Evolutionary conservation across 2,113 vertebrate genomes (phyloP).

Genomic region (Pelecanoides urinatrix): DNA sequence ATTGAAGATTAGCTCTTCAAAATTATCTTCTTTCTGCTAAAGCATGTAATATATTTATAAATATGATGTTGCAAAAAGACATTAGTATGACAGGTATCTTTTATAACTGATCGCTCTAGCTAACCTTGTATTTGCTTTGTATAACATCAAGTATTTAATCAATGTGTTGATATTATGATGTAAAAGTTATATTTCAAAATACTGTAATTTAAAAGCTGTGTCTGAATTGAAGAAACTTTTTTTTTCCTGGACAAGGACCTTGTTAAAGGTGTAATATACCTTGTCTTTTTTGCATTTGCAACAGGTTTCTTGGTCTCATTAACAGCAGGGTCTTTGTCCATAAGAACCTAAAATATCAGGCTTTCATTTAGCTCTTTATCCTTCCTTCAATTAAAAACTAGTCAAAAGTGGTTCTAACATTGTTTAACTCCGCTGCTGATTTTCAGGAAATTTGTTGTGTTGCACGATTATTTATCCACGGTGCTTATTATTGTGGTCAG

Average conservation of each 20-base stretch:
- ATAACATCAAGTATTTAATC: background rate
- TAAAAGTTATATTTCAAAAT: background rate
- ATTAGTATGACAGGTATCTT: background rate
- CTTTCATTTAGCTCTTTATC: background rate
- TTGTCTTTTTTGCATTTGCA: background rate
- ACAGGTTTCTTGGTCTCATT: background rate
- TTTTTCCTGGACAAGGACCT: background rate
- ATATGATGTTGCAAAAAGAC: background rate
- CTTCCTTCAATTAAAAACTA: background rate
- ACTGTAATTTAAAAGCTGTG: background rate
- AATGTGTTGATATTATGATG: background rate
- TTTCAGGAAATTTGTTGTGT: background rate
- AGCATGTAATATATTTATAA: background rate
- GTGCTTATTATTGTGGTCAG: background rate
- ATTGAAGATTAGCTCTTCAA: background rate
- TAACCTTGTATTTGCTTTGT: background rate
- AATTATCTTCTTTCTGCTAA: background rate
- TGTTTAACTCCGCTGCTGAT: background rate
- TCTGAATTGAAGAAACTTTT: background rate
- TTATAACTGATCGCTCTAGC: background rate
- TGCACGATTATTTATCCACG: background rate
- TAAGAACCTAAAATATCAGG: background rate
- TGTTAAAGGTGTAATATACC: background rate
- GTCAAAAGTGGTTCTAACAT: background rate
- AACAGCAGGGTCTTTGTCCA: background rate